Evolutionary conservation across 2,888 invertebrate species (phyloP), one percentile per base, ranked within the genome.

Genomic region (Heteromyza rotundicornis): DNA sequence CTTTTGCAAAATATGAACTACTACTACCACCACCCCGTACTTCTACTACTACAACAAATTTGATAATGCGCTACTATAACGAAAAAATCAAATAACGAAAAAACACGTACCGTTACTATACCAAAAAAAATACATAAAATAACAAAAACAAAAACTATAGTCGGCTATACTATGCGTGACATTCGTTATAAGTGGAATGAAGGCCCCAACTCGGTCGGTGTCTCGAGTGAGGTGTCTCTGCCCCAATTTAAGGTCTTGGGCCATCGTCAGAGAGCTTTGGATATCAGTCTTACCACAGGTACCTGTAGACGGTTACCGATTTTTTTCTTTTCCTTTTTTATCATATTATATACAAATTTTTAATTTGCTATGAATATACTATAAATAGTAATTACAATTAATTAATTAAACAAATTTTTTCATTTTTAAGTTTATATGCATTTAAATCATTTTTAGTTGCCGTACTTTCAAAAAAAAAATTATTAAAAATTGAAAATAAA

Each of bases 181-280:
- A 95, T 95, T 89, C 91, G 94, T 84, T 96, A 96, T 91, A 94
- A 93, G 86, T 96, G 96, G 96, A 94, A 94, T 88, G 94, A 95
- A 86, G 94, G 94, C 80, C 92, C 92, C 84, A 92, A 93, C 88
- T 94, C 95, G 85, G 95, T 96, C 85, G 95, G 94, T 86, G 94
- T 96, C 84, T 94, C 94, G 87, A 92, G 92, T 86, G 95, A 95
- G 87, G 95, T 96, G 86, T 94, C 95, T 82, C 91, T 96, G 85
- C 96, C 96, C 86, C 96, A 96, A 88, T 96, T 96, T 91, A 94
- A 95, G 89, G 95, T 96, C 86, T 91, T 96, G 86, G 96, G 96
- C 83, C 95, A 95, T 88, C 92, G 94, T 81, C 95, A 95, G 87
- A 92, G 94, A 84, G 94, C 92, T 82, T 94, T 94, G 92, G 95